phyloP scores from a whole-genome alignment of 2,797 vertebrate species.

The Crenuchus spilurus region DNA sequence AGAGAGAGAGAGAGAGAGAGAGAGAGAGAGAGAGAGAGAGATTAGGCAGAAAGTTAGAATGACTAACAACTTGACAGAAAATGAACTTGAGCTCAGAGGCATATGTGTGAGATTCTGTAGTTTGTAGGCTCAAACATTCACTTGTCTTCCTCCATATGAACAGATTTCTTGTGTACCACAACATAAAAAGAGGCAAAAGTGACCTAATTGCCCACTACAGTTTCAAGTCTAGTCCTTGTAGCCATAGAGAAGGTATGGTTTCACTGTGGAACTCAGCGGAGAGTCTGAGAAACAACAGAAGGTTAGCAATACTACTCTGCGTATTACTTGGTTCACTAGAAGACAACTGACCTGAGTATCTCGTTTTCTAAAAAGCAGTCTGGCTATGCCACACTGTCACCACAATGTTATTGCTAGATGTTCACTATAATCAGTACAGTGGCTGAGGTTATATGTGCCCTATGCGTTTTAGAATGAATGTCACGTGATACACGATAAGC shows the following conservation, averaged over 20 bases:
- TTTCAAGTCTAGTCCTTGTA: no score
- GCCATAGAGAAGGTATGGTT: no score
- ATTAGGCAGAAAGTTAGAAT: constrained; percentile 41
- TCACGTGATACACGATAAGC: not conserved
- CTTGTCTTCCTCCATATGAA: not conserved
- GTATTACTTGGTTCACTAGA: not conserved
- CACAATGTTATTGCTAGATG: not conserved
- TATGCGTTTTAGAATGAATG: not conserved
- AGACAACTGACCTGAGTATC: not conserved
- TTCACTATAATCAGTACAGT: not conserved
- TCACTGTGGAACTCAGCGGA: no score
- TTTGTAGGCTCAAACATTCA: not conserved
- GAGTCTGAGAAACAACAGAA: no score
- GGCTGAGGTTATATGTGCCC: not conserved
- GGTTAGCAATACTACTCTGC: not conserved
- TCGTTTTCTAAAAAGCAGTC: not conserved
- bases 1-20: constrained; percentile 60
- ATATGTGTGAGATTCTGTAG: constrained; percentile 26
- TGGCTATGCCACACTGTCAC: not conserved
- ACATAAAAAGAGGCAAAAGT: not conserved
- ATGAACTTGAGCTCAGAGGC: constrained; percentile 38
- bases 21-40: constrained; percentile 67
- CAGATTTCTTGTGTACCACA: not conserved
- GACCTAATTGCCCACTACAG: no score
- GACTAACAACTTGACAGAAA: constrained; percentile 49